phyloP scores from a whole-genome alignment of 1,140 invertebrate genomes.

The Macrostomum lignano region DNA sequence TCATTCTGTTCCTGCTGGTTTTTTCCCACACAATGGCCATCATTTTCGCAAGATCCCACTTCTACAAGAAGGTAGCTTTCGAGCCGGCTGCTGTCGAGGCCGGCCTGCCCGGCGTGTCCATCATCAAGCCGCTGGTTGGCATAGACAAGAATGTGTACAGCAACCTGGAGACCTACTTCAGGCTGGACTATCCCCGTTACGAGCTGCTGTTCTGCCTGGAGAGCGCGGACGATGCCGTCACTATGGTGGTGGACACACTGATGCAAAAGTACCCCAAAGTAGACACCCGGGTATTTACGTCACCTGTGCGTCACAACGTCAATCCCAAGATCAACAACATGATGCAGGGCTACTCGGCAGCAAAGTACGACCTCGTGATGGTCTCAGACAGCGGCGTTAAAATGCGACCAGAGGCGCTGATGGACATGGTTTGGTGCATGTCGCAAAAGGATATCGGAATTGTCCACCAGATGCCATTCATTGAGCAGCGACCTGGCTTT shows the following conservation, averaged over 20 bases:
- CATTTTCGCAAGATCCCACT: no score
- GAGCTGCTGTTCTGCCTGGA: constrained; percentile 86
- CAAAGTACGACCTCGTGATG: constrained; percentile 62
- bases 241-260: constrained; percentile 53
- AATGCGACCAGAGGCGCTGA: constrained; percentile 2
- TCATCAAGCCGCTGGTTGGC: constrained; percentile 78
- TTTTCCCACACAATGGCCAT: no score
- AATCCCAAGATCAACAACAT: constrained; percentile 99
- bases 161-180: constrained; percentile 90
- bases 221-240: constrained; percentile 60
- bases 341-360: constrained; percentile 62
- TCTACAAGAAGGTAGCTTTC: no score
- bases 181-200: constrained; percentile 64
- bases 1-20: no score
- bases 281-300: constrained; percentile 50
- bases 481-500: no score
- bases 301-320: constrained; percentile 17
- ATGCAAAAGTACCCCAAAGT: constrained; percentile 64
- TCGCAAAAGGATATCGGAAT: constrained; percentile 49
- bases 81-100: no score
- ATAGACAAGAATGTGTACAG: constrained; percentile 66
- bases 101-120: constrained; percentile 78
- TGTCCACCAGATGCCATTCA: constrained; percentile 89
- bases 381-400: constrained; percentile 37
- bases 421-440: constrained; percentile 75